A percentile compares a stretch with the other conserved stretches of the same genome.
Conservation (phyloP, 2,888 invertebrate species). For the Megaustenia siamemsis region DNA sequence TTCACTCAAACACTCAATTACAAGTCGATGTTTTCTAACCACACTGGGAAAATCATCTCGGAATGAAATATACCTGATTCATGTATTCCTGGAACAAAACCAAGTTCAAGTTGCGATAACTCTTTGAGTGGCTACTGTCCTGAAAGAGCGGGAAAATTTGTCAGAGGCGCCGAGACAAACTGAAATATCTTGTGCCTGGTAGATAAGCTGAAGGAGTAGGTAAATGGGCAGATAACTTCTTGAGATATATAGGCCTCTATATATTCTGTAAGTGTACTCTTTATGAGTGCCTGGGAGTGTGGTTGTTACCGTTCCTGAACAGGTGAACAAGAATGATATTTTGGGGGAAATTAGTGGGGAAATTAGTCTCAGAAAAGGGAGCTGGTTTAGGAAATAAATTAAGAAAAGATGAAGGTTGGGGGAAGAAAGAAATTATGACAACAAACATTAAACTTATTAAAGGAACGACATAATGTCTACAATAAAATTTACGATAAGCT, state of each 20-base stretch:
- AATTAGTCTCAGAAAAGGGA: neutral
- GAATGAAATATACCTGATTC: neutral
- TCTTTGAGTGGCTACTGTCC: slow-evolving; percentile 19
- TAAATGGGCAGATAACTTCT: neutral
- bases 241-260: slow-evolving; percentile 20
- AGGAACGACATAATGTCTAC: no score
- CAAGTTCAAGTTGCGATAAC: neutral
- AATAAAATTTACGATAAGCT: no score
- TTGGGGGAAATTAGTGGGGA: neutral
- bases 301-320: slow-evolving; percentile 5
- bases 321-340: neutral
- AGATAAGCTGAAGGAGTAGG: neutral
- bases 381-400: no score
- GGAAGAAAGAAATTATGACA: no score
- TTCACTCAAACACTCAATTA: neutral
- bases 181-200: neutral
- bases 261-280: slow-evolving; percentile 27
- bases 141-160: slow-evolving; percentile 13
- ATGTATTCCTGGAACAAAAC: neutral
- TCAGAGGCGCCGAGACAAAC: slow-evolving; percentile 22
- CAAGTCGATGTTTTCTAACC: neutral
- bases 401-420: no score
- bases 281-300: neutral
- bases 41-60: no score
- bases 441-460: no score